phyloP scores from a whole-genome alignment of 1,140 invertebrate species.

The Formica selysi region DNA sequence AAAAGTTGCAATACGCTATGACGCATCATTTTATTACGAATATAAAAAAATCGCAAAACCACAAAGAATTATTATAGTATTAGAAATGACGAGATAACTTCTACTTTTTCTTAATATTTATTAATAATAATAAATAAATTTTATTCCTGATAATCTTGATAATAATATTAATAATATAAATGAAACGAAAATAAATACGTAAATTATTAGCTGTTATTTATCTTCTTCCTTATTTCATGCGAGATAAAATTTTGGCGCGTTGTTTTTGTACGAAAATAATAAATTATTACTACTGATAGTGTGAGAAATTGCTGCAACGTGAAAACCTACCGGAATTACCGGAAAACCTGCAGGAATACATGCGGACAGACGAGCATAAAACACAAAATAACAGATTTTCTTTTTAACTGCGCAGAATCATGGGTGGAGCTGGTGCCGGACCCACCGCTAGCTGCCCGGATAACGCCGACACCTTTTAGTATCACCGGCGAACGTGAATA shows the following conservation, averaged over 20 bases:
- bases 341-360: not conserved
- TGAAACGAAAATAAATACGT: not conserved
- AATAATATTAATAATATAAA: conserved; percentile 4
- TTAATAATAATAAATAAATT: not conserved
- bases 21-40: not conserved
- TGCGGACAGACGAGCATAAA: not conserved
- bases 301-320: not conserved
- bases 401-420: conserved; percentile 89
- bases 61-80: too few relatives aligned
- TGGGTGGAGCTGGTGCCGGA: conserved; percentile 93
- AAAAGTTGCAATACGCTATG: not conserved
- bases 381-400: not conserved
- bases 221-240: not conserved
- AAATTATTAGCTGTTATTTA: not conserved
- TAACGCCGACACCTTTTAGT: conserved; percentile 89
- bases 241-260: not conserved
- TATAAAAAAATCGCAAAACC: too few relatives aligned
- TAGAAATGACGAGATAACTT: not conserved
- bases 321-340: not conserved
- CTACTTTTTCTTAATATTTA: not conserved
- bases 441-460: conserved; percentile 79
- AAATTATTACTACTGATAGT: not conserved
- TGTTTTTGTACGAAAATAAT: not conserved
- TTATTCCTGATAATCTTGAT: not conserved
- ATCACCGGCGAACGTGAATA: conserved; percentile 90